These are phyloP conservation scores for Machimus rusticus DNA, from an alignment of 2,888 invertebrate genomes.

Conservation along the genomic window DNA sequence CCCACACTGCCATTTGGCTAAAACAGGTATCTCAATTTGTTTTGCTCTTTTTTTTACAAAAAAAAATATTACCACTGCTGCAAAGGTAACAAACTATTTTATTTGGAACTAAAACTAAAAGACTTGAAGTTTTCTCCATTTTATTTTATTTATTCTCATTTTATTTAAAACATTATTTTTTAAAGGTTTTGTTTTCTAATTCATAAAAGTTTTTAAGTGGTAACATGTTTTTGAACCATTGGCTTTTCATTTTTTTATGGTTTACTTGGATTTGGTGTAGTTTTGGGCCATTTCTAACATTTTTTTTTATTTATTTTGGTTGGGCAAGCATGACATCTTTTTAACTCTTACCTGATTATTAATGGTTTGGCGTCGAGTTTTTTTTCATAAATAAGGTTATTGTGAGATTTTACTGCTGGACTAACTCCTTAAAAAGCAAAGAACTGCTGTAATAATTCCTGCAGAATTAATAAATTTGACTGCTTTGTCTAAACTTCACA, in stretches of 20 bases:
- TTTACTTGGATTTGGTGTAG: background rate
- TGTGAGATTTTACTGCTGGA: background rate
- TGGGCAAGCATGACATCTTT: constrained; percentile 13
- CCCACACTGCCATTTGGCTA: background rate
- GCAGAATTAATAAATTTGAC: background rate
- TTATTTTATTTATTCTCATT: background rate
- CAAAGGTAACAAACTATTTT: constrained; percentile 12
- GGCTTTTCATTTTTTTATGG: constrained; percentile 10
- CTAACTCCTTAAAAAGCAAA: background rate
- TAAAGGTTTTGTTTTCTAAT: background rate
- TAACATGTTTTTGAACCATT: constrained; percentile 14
- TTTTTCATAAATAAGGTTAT: background rate
- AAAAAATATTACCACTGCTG: background rate
- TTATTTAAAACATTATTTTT: background rate
- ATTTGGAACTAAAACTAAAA: background rate
- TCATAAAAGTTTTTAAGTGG: background rate
- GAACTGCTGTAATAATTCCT: background rate
- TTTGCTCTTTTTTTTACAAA: background rate
- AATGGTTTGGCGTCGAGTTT: constrained; percentile 17
- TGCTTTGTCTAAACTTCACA: background rate
- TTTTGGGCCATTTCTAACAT: background rate
- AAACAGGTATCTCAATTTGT: background rate
- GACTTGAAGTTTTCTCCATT: background rate
- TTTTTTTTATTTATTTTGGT: background rate
- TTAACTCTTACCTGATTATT: background rate